Evolutionary conservation across 2,888 invertebrate genomes (phyloP), one percentile per base, ranked within the genome.

Genomic region (Norana najaformis): DNA sequence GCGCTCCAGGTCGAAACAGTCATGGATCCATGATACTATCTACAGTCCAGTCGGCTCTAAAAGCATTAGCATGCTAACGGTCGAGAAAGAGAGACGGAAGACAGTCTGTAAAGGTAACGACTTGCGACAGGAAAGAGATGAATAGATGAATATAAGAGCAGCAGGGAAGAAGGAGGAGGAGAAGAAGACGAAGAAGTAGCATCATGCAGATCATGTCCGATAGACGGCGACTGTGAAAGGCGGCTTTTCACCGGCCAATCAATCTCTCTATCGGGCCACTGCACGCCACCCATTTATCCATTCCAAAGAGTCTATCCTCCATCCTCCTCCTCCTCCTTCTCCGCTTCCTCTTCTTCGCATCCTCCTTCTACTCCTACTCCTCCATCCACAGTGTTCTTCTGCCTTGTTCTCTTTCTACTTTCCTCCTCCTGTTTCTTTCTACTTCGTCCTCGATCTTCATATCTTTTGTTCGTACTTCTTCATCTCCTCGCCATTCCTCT

Each of bases 231-330:
- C 69, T 69, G 69, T 69, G 69, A 69, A 47, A 69, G 69, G 69
- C 69, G 69, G n/a, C 69, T 69, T 69, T 69, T 69, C 69, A 69
- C 69, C 5, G 69, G 69, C 69, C 69, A 69, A 69, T 69, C n/a
- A 69, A 69, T 69, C 69, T 69, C 69, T 69, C 69, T 69, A 69
- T 69, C 69, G n/a, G 69, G 69, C 69, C 69, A n/a, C 69, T 69
- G 69, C 69, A 69, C 30, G n/a, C 69, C 69, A n/a, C 16, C 69
- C 69, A n/a, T 69, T 69, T 69, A 69, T 69, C 69, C 69, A n/a
- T n/a, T 69, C 69, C 2, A 69, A n/a, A 69, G n/a, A 69, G 69
- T n/a, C 69, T 5, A 16, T 69, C n/a, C n/a, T n/a, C n/a, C n/a
- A 47, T 47, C 47, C 47, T 23, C 23, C 23, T 47, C 23, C 47